Base-by-base conservation (phyloP, 2,888 invertebrate species). In the Stenotaenia linearis region DNA sequence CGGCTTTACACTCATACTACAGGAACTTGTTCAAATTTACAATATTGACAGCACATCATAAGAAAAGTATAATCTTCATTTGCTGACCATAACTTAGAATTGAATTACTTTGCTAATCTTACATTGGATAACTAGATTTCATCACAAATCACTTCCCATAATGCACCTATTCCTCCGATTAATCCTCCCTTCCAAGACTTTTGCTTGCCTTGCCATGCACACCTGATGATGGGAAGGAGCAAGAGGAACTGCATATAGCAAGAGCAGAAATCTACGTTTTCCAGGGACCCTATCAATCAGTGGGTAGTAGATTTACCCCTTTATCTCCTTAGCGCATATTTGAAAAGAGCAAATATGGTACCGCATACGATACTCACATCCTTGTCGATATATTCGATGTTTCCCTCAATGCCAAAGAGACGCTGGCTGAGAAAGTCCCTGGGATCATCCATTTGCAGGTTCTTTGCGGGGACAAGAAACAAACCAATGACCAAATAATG, bases 371-470 rank as follows among this genome's bases (percentile, higher is more conserved):
- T 82, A 83, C 83, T 83, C 82, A 83, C 82, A 80, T 83, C 83
- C 80, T 82, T 82, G 82, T 83, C 83, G 81, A 83, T 83, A 82
- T 82, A 83, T 74, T 83, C 82, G 80, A 83, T 80, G 82, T 82
- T 83, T 82, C 82, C 82, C 28, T 83, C 83, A 37, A 82, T 82
- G 61, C 83, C 83, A 82, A 83, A 83, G 75, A 83, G 81, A 79
- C 83, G 83, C 45, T 83, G 82, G 79, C 83, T 86, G 78, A 85
- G 83, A 83, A 84, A 79, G 79, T 79, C 79, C 74, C 23, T 30
- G 40, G 37, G 77, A 32, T 75, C 75, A 75, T 75, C 37, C 75
- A 21, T 30, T 30, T 75, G 75, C 75, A 75, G 61, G 61, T 61
- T 61, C 61, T 61, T 61, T 61, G 61, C 61, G 61, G 61, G 75